Evolutionary conservation across 2,888 invertebrate genomes (phyloP).

Genomic region (Cyrtodaria siliqua): DNA sequence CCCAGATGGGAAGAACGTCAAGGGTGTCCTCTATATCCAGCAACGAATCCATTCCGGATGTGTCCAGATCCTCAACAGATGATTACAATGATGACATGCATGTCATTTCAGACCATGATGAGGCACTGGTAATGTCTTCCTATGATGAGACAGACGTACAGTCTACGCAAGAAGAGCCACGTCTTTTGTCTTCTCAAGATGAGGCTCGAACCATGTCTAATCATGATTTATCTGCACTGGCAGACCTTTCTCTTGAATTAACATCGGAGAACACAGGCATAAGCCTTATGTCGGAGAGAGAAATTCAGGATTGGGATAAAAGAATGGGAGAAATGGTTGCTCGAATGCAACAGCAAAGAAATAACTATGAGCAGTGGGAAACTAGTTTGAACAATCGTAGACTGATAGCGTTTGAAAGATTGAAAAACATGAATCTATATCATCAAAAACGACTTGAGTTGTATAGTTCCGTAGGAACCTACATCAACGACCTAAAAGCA

Average conservation of each 20-base stretch:
- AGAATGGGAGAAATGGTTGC: conserved; percentile 31
- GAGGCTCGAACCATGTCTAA: too few relatives aligned
- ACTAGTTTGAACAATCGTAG: conserved; percentile 29
- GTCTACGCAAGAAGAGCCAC: too few relatives aligned
- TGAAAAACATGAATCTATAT: conserved; percentile 34
- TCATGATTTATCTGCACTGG: too few relatives aligned
- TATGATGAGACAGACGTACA: too few relatives aligned
- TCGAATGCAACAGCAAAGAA: conserved; percentile 23
- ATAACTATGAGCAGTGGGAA: conserved; percentile 41
- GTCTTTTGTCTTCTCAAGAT: too few relatives aligned
- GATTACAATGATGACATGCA: too few relatives aligned
- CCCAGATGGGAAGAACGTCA: too few relatives aligned
- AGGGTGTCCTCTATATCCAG: too few relatives aligned
- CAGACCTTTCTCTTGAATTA: not conserved
- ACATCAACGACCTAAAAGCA: conserved; percentile 12
- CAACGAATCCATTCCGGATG: too few relatives aligned
- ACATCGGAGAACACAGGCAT: not conserved
- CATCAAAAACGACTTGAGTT: conserved; percentile 31
- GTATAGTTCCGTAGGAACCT: conserved; percentile 36
- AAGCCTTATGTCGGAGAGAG: conserved; percentile 19
- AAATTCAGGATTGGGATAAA: conserved; percentile 30
- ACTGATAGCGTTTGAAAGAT: conserved; percentile 22
- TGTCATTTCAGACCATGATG: too few relatives aligned
- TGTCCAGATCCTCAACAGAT: too few relatives aligned
- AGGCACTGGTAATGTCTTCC: too few relatives aligned